phyloP scores from a whole-genome alignment of 2,888 invertebrate species.

The Oxycera nigricornis region DNA sequence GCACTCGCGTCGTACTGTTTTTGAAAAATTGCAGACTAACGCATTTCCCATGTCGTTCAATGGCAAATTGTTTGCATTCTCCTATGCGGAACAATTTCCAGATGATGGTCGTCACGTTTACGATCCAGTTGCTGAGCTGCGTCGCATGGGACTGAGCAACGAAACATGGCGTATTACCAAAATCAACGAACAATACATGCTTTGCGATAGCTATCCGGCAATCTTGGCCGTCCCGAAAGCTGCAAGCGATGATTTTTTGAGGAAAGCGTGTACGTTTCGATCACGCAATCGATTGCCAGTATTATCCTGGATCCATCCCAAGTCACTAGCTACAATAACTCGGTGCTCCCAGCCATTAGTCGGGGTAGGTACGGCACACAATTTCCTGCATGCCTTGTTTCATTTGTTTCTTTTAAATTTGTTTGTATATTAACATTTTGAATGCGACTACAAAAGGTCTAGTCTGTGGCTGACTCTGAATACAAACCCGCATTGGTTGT shows the following conservation, averaged over 20 bases:
- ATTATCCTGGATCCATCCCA: conserved; percentile 97
- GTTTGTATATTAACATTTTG: no score
- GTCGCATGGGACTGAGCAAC: conserved; percentile 92
- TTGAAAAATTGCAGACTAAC: conserved; percentile 90
- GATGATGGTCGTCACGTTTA: conserved; percentile 96
- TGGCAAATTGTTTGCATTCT: conserved; percentile 90
- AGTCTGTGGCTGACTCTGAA: no score
- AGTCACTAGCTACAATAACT: conserved; percentile 94
- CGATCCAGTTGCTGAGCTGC: conserved; percentile 90
- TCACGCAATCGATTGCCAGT: conserved; percentile 78
- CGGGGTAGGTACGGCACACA: conserved; percentile 75
- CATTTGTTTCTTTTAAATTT: no score
- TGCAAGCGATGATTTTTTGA: conserved; percentile 87
- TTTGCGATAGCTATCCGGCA: conserved; percentile 96
- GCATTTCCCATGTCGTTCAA: conserved; percentile 94
- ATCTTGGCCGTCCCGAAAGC: conserved; percentile 93
- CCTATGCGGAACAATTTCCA: conserved; percentile 82
- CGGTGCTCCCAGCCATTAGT: conserved; percentile 96
- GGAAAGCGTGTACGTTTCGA: conserved; percentile 81
- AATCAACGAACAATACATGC: conserved; percentile 89
- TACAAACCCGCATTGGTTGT: no score
- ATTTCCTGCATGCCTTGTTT: no score
- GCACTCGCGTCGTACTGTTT: conserved; percentile 92
- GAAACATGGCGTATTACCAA: conserved; percentile 97
- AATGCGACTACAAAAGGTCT: no score